A percentile compares a stretch with the other conserved stretches of the same genome.
Evolutionary conservation across 2,113 vertebrate species (phyloP).

Genomic region (Saguinus imperator): DNA sequence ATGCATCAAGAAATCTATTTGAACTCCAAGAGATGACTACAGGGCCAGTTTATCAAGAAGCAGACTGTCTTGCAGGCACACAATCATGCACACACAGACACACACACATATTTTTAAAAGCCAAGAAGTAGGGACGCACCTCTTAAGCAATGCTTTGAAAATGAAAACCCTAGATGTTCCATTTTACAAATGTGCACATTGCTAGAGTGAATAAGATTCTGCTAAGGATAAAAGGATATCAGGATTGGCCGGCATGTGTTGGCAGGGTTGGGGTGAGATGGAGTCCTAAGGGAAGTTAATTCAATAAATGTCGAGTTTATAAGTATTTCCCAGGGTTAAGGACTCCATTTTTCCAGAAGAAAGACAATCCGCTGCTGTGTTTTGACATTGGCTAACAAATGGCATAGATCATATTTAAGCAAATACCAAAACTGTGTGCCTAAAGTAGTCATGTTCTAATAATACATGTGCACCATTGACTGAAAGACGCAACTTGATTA

Average conservation of each 20-base stretch:
- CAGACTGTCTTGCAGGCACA: not conserved
- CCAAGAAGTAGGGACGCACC: not conserved
- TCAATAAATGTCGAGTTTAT: constrained; percentile 71
- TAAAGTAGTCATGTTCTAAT: constrained; percentile 23
- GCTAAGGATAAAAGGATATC: constrained; percentile 15
- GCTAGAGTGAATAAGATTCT: constrained; percentile 73
- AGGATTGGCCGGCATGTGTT: not conserved
- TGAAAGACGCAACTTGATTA: not conserved
- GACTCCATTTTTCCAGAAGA: constrained; percentile 41
- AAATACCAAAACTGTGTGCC: constrained; percentile 54
- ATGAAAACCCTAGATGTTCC: constrained; percentile 57
- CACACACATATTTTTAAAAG: not conserved
- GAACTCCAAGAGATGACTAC: not conserved
- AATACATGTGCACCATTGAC: not conserved
- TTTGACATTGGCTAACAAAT: constrained; percentile 65
- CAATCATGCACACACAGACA: not conserved
- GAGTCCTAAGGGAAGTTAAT: constrained; percentile 41
- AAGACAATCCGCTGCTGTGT: constrained; percentile 49
- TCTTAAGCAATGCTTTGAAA: constrained; percentile 63
- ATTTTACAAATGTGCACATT: constrained; percentile 65
- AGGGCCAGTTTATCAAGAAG: not conserved
- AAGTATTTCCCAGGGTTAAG: constrained; percentile 54
- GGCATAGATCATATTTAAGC: constrained; percentile 53
- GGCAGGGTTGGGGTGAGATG: not conserved
- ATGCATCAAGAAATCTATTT: not conserved